Base-by-base conservation (phyloP, 2,113 vertebrate species). In the Pedionomus torquatus region DNA sequence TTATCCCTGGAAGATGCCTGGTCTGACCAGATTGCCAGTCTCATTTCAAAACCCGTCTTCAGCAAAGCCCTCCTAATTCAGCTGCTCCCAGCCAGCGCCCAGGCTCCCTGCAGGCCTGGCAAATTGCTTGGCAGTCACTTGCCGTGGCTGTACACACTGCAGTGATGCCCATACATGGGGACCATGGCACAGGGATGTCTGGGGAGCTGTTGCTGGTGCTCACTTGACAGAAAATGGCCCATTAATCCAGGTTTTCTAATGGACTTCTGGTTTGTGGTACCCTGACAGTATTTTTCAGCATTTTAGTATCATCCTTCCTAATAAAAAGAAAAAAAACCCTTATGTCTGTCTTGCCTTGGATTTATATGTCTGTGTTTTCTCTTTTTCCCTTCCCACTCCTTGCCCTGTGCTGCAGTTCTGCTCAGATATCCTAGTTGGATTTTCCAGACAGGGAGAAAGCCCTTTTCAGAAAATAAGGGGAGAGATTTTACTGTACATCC, bases 101-200 rank as follows among this genome's bases (percentile, higher is more conserved):
- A 4, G 15, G 55, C 20, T 80, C 25, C 46, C 68, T 1, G 5
- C 63, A 61, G 89, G 31, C 39, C 85, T 70, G 82, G 31, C 49
- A 70, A 6, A 43, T 12, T 33, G 44, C 69, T 90, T 33, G 70
- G 74, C 60, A 37, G 7, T 1, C 3, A 25, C 54, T 81, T 41
- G 4, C 49, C 0, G 0, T 18, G 7, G 25, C 60, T 41, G 44
- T 48, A 21, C 72, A 54, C 8, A 17, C 64, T 3, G 1, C 74
- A 61, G 77, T 0, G 0, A 12, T 37, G 55, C 61, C 57, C 21
- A 15, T 8, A 51, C 11, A 1, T 6, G 54, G 12, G 54, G 43
- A 44, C 23, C 5, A 3, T 6, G 17, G n/a, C 2, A 4, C 33
- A 9, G 58, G 37, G 54, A 14, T 60, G 35, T 61, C n/a, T 7